Percentiles rank a stretch among this genome's conserved stretches.
Conservation (phyloP, 2,797 vertebrate genomes). For the Acomys russatus region DNA sequence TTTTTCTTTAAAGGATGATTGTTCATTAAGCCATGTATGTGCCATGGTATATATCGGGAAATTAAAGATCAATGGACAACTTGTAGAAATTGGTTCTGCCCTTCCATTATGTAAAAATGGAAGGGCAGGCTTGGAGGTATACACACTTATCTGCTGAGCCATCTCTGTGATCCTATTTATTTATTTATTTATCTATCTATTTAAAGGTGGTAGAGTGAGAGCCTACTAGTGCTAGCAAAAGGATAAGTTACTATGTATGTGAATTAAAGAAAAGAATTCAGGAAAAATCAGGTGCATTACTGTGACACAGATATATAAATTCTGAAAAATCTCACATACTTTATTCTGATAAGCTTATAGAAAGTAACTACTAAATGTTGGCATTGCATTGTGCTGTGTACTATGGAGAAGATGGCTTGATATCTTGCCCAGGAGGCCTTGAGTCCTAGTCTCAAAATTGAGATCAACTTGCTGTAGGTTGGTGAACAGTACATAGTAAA, state of each 20-base stretch:
- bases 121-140: background rate
- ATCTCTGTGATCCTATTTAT: background rate
- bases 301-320: background rate
- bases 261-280: slow-evolving; percentile 38
- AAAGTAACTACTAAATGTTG: background rate
- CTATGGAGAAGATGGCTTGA: background rate
- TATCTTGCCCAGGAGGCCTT: background rate
- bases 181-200: slow-evolving; percentile 38
- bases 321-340: background rate
- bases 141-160: background rate
- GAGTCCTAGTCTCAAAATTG: background rate
- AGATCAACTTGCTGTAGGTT: background rate
- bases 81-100: background rate
- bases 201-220: slow-evolving; percentile 18
- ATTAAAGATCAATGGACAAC: background rate
- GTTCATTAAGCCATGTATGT: background rate
- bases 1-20: slow-evolving; percentile 29
- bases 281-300: background rate
- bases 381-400: background rate
- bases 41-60: background rate
- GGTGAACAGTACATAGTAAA: background rate
- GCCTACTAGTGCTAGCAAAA: background rate
- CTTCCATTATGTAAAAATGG: background rate
- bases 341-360: slow-evolving; percentile 7
- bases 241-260: background rate